These are phyloP conservation scores for Bombus breviceps DNA, from an alignment of 1,140 invertebrate species.

Conservation along the genomic window DNA sequence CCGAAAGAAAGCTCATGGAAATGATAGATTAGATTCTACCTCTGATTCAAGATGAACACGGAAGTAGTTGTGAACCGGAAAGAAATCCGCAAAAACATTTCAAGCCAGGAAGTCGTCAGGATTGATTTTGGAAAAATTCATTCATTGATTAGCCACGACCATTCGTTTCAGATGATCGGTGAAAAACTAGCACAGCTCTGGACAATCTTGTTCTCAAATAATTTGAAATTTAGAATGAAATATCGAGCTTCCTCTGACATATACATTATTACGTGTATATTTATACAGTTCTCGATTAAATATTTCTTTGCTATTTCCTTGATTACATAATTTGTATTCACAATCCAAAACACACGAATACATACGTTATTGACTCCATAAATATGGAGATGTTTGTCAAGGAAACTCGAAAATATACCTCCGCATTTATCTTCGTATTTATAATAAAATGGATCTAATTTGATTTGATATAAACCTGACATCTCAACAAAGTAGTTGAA, in stretches of 20 bases:
- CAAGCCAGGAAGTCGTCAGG: background rate
- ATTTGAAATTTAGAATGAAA: too few relatives aligned
- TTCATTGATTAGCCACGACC: background rate
- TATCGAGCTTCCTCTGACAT: too few relatives aligned
- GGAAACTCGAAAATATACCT: background rate
- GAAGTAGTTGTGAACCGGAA: background rate
- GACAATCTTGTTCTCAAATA: too few relatives aligned
- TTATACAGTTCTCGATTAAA: too few relatives aligned
- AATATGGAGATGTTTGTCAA: too few relatives aligned
- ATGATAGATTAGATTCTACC: background rate
- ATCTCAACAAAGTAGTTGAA: too few relatives aligned
- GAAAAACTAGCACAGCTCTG: too few relatives aligned
- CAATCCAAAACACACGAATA: background rate
- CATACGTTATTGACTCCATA: background rate
- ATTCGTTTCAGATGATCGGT: too few relatives aligned
- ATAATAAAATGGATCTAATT: background rate
- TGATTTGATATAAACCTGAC: background rate
- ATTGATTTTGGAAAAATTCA: background rate
- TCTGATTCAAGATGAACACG: background rate
- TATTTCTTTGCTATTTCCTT: too few relatives aligned
- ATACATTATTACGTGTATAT: too few relatives aligned
- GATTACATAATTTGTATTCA: background rate
- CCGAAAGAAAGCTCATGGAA: background rate
- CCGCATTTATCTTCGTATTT: background rate
- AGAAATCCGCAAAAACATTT: background rate